Percentiles rank a stretch among this genome's conserved stretches.
These are phyloP conservation scores for Micoletzkya japonica DNA, from an alignment of 2,888 invertebrate species.

Conservation along the genomic window DNA sequence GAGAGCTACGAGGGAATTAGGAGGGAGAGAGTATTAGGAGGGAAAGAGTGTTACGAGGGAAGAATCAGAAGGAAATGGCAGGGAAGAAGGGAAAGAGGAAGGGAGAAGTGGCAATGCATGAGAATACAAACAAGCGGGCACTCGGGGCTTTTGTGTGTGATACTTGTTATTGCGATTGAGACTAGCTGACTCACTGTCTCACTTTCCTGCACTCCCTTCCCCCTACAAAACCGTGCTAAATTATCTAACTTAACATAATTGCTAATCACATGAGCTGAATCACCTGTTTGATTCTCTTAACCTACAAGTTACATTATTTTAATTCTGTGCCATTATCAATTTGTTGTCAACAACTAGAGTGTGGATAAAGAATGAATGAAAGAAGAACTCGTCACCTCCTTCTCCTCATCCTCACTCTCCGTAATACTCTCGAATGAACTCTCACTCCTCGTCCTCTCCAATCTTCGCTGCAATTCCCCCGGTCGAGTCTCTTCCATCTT, in stretches of 20 bases:
- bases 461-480: neutral
- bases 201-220: no score
- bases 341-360: neutral
- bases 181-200: no score
- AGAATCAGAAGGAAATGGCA: no score
- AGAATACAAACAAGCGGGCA: neutral
- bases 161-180: no score
- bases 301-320: neutral
- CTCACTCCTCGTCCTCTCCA: conserved; percentile 20
- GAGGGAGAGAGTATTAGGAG: no score
- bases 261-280: no score
- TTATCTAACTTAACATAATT: no score
- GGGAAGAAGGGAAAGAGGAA: neutral
- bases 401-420: conserved; percentile 23
- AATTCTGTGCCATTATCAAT: neutral
- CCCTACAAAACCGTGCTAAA: no score
- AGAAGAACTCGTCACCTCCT: neutral
- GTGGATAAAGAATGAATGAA: neutral
- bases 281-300: no score
- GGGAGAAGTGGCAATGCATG: neutral
- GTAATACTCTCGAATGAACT: conserved; percentile 22
- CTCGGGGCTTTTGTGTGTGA: no score
- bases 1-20: no score
- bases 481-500: conserved; percentile 1
- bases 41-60: no score